phyloP scores from a whole-genome alignment of 2,888 invertebrate genomes.

The Euspilapteryx auroguttella region DNA sequence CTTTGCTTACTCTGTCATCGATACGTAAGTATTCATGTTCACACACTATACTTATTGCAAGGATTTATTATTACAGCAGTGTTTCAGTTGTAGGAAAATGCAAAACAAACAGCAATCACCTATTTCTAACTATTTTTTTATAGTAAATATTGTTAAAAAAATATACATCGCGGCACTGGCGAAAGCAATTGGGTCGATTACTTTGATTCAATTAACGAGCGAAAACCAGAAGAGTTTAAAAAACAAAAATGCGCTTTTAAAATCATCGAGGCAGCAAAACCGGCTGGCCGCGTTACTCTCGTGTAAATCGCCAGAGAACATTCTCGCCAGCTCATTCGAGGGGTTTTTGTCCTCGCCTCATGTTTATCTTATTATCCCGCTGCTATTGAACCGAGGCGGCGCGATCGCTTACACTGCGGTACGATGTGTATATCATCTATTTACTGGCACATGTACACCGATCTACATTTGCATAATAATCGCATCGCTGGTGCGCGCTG shows the following conservation, averaged over 20 bases:
- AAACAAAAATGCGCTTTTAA: conserved; percentile 27
- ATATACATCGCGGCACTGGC: no score
- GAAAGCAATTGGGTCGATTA: conserved; percentile 15
- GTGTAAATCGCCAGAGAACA: conserved; percentile 32
- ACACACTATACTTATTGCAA: no score
- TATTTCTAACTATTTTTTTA: no score
- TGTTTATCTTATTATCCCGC: conserved; percentile 34
- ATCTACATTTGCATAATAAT: conserved; percentile 7
- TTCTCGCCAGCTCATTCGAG: conserved; percentile 35
- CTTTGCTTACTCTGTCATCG: conserved; percentile 17
- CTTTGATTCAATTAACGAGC: conserved; percentile 28
- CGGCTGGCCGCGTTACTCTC: conserved; percentile 19
- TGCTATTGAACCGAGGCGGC: conserved; percentile 24
- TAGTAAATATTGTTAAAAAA: no score
- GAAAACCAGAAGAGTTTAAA: conserved; percentile 22
- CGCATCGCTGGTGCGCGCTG: conserved; percentile 3
- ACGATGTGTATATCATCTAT: neutral
- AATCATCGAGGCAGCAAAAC: conserved; percentile 24
- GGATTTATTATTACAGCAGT: no score
- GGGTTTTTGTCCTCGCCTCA: conserved; percentile 32
- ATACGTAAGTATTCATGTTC: conserved; percentile 21
- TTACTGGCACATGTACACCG: conserved; percentile 2
- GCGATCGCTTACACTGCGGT: conserved; percentile 21
- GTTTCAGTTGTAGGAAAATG: no score
- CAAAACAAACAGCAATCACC: no score